Percentiles rank a stretch among this genome's conserved stretches.
phyloP scores from a whole-genome alignment of 1,140 invertebrate species.

The Portunus trituberculatus region DNA sequence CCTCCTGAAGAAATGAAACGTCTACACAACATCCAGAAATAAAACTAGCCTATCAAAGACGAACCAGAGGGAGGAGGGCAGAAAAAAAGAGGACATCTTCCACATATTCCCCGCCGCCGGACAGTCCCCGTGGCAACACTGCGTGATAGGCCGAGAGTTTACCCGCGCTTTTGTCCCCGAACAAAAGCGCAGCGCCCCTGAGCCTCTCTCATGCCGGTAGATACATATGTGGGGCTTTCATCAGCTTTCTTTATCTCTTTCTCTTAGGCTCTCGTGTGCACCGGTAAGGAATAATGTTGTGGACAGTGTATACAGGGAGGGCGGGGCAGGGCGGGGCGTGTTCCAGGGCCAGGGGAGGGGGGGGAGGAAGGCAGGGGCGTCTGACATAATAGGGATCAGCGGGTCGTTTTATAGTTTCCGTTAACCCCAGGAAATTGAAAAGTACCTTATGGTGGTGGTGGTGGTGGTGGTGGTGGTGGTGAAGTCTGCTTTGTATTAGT shows the following conservation, averaged over 20 bases:
- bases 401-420: conserved; percentile 28
- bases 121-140: neutral
- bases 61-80: too few relatives aligned
- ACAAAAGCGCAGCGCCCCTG: conserved; percentile 58
- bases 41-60: too few relatives aligned
- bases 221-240: conserved; percentile 56
- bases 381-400: neutral
- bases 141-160: conserved; percentile 51
- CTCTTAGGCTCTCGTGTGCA: conserved; percentile 42
- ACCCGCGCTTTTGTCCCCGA: conserved; percentile 48
- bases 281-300: conserved; percentile 50
- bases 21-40: too few relatives aligned
- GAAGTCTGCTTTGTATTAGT: neutral
- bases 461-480: neutral
- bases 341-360: neutral
- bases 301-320: conserved; percentile 26
- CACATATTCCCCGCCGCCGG: too few relatives aligned
- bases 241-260: conserved; percentile 54
- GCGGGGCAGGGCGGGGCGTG: neutral
- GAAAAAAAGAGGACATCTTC: too few relatives aligned
- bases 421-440: conserved; percentile 27
- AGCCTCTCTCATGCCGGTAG: conserved; percentile 28
- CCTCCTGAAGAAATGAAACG: too few relatives aligned
- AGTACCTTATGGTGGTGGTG: neutral
- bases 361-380: neutral